Base-by-base conservation (phyloP, 2,113 vertebrate genomes). In the Herpetotheres cachinnans region DNA sequence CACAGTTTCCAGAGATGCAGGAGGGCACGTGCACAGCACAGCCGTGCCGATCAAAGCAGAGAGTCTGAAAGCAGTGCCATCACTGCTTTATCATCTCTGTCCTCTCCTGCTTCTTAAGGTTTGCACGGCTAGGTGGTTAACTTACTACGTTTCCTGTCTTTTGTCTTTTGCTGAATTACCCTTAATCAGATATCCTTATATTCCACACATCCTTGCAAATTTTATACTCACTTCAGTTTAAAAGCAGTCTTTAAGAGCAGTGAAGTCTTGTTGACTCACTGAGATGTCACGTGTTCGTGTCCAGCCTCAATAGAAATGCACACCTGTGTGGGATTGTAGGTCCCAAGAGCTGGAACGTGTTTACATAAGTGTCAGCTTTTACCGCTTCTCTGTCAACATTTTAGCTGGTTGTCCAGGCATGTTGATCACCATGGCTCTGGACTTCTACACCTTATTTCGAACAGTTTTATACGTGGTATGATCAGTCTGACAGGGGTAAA, bases 11-110 rank as follows among this genome's bases (percentile, higher is more conserved):
- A 29, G 56, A 30, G 56, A 8, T 21, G n/a, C 19, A 11, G 18
- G 6, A 27, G 26, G 17, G 24, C 36, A 44, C 0, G 5, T 44
- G 26, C n/a, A 1, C 34, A 13, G 49, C 42, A 27, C 19, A 50
- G n/a, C 19, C 47, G 15, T 0, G 2, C 5, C 13, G 15, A 34
- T 70, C 10, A 55, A 38, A 52, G 27, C 27, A 42, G 47, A 22
- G 11, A 14, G 27, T 52, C 54, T 69, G 32, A 73, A 32, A 79
- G 72, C 13, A 26, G 34, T 29, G 15, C 36, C 29, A 7, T 30
- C 0, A 0, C 17, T 40, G 34, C 50, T 62, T 47, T 30, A 5
- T 36, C 7, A 11, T 25, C 52, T 21, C 32, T 22, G 15, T 17
- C 21, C 7, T 80, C 18, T 59, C 16, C 38, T 81, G 27, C 22